These are phyloP conservation scores for Nephrotoma appendiculata DNA, from an alignment of 2,888 invertebrate genomes.

Conservation along the genomic window DNA sequence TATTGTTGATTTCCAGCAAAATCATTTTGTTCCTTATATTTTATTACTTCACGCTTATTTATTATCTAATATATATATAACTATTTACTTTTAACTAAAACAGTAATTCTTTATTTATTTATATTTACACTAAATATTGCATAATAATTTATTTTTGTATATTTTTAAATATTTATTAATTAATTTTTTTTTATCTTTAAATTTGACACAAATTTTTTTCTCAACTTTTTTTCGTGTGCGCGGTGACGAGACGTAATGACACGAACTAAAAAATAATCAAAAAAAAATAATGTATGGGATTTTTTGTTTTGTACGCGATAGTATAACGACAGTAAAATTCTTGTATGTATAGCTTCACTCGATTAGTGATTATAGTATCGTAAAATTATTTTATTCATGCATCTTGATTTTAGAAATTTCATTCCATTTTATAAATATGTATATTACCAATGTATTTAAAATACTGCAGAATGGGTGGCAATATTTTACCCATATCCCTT, in stretches of 20 bases:
- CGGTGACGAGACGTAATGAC: background rate
- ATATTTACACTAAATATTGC: background rate
- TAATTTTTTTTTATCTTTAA: background rate
- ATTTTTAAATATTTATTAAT: background rate
- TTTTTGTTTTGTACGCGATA: background rate
- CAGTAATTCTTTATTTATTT: background rate
- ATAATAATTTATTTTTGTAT: background rate
- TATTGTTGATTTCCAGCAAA: conserved; percentile 97
- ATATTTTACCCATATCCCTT: no score
- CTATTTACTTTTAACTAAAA: background rate
- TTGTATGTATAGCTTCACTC: background rate
- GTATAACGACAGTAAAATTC: background rate
- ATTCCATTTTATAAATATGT: no score
- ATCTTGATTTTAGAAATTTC: no score
- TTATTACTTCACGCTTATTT: background rate
- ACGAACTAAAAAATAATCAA: background rate
- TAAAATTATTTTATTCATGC: background rate
- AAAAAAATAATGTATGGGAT: background rate
- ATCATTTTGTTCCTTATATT: conserved; percentile 48
- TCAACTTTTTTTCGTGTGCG: background rate
- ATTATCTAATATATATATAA: background rate
- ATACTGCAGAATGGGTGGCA: no score
- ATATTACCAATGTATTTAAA: no score
- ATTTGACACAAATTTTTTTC: background rate
- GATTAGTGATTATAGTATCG: background rate